Evolutionary conservation across 1,140 invertebrate species (phyloP).

Genomic region (Harpegnathos saltator): DNA sequence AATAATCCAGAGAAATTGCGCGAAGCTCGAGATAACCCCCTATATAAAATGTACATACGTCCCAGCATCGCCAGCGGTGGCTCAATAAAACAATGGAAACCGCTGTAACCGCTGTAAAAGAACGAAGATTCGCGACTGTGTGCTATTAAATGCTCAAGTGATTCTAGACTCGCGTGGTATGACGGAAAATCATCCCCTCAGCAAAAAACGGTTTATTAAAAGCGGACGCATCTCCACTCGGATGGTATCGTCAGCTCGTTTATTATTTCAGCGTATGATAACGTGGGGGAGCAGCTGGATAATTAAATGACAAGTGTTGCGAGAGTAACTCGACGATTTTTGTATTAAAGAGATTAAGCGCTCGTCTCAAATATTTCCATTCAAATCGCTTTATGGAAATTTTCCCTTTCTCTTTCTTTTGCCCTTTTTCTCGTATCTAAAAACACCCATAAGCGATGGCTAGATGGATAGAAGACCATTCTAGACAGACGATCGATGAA

Average conservation of each 20-base stretch:
- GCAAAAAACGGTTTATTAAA: constrained; percentile 33
- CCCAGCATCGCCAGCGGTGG: constrained; percentile 14
- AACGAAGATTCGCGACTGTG: constrained; percentile 60
- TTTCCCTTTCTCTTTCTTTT: neutral
- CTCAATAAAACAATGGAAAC: constrained; percentile 71
- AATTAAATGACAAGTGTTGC: neutral
- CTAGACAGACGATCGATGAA: no score
- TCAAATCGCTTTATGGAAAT: neutral
- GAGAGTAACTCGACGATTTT: no score
- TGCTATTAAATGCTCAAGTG: constrained; percentile 71
- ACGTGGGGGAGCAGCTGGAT: neutral
- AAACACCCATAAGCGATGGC: no score
- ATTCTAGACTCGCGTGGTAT: constrained; percentile 48
- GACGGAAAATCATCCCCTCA: constrained; percentile 49
- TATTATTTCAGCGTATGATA: constrained; percentile 13
- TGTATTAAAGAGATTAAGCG: no score
- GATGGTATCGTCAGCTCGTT: neutral
- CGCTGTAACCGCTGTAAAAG: constrained; percentile 64
- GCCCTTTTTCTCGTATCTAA: no score
- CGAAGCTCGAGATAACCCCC: constrained; percentile 4
- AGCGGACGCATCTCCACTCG: constrained; percentile 11
- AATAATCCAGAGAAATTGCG: constrained; percentile 47
- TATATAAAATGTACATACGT: constrained; percentile 15
- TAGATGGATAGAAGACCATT: no score
- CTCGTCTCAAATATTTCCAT: neutral